Base-by-base conservation (phyloP, 2,888 invertebrate genomes). In the Nudaria mundana region DNA sequence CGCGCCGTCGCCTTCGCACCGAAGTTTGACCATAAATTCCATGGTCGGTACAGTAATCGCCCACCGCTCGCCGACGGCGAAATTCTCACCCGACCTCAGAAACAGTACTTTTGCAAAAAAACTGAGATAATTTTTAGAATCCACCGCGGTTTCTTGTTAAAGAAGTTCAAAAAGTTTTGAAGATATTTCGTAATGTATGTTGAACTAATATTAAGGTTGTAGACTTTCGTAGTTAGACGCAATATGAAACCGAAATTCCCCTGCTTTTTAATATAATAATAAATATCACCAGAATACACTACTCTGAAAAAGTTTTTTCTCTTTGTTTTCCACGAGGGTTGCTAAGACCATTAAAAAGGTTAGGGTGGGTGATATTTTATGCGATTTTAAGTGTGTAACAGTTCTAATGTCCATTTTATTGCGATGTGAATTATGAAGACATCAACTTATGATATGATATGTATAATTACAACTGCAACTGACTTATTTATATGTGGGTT, bases 11-110 rank as follows among this genome's bases (percentile, higher is more conserved):
- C 89, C 82, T 85, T 72, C 76, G 62, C 76, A 65, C 76, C 66
- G 71, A 89, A 89, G 84, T 89, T 89, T 89, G 89, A 89, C 89
- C 89, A 89, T 89, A 89, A 89, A 89, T 89, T 88, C 81, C 69
- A 71, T 81, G 81, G 86, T 74, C 82, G 74, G 62, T 66, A 65
- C 75, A 74, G 80, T 81, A 80, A 82, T 81, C 77, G 81, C 66
- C 50, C 40, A 53, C 57, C 59, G 69, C 66, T 74, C 66, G 80
- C 82, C 82, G 74, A 60, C 71, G 81, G 83, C 81, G 56, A 73
- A 71, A 75, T 73, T 73, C 69, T 63, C 58, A 68, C 63, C 66
- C 76, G 63, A 68, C 74, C 79, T 80, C 63, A 76, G 67, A 78
- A 62, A 41, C 30, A 32, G 32, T 7, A 38, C 20, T 30, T 29